These are phyloP conservation scores for Coelopa frigida DNA, from an alignment of 1,140 invertebrate genomes.

Conservation along the genomic window DNA sequence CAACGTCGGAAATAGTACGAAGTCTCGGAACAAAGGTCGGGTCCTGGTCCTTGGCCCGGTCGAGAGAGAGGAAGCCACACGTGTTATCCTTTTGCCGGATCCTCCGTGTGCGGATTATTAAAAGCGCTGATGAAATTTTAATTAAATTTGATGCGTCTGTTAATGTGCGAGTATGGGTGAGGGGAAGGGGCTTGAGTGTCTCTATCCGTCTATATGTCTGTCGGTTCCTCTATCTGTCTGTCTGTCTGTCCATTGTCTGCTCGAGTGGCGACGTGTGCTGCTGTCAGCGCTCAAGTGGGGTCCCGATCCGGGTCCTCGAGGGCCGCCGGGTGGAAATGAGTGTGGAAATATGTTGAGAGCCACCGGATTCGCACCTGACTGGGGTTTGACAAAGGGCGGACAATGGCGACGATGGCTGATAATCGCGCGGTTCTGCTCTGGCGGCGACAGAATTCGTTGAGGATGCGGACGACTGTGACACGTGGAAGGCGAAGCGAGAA, in stretches of 20 bases:
- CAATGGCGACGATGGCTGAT: too few species aligned
- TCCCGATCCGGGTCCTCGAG: neutral
- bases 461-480: too few species aligned
- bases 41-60: neutral
- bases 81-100: neutral
- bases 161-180: constrained; percentile 13
- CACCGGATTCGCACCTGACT: too few species aligned
- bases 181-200: neutral
- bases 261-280: too few species aligned
- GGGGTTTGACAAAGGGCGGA: too few species aligned
- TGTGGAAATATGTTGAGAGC: neutral
- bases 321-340: neutral
- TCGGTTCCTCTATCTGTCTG: neutral
- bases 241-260: too few species aligned
- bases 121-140: constrained; percentile 15
- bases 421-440: too few species aligned
- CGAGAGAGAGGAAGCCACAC: neutral
- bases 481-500: too few species aligned
- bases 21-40: neutral
- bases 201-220: neutral
- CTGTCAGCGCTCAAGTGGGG: neutral
- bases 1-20: too few species aligned
- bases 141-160: constrained; percentile 18
- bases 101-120: neutral
- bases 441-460: too few species aligned